A percentile compares a stretch with the other conserved stretches of the same genome.
These are phyloP conservation scores for Dione juno DNA, from an alignment of 2,888 invertebrate species.

Conservation along the genomic window DNA sequence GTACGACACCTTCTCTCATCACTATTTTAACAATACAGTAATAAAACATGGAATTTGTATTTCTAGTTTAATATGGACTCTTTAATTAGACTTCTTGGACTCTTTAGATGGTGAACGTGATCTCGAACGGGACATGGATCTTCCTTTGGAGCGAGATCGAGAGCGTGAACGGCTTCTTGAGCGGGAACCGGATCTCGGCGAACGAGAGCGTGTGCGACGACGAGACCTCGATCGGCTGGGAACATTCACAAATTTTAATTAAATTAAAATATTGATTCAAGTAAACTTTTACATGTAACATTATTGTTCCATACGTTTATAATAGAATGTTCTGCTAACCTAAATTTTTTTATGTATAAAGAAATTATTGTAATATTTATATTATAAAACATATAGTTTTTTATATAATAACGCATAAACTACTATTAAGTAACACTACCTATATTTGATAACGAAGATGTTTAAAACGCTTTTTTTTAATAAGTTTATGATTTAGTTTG, in stretches of 20 bases:
- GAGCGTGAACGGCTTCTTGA: conserved; percentile 76
- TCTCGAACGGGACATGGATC: conserved; percentile 78
- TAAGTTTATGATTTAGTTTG: not conserved
- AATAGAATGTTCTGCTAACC: not conserved
- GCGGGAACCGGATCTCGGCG: conserved; percentile 79
- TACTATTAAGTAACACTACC: not conserved
- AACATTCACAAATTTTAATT: conserved; percentile 53
- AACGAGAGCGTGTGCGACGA: conserved; percentile 85
- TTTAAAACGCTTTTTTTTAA: not conserved
- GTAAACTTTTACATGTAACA: not conserved
- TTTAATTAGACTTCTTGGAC: conserved; percentile 77
- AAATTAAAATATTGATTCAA: not conserved
- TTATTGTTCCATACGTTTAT: not conserved
- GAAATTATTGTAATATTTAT: too few species aligned
- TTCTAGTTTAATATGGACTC: conserved; percentile 27
- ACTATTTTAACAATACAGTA: conserved; percentile 28
- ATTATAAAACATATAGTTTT: too few species aligned
- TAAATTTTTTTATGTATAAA: too few species aligned
- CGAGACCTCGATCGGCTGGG: conserved; percentile 85
- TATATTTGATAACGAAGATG: not conserved
- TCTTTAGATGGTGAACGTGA: conserved; percentile 80
- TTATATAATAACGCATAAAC: not conserved
- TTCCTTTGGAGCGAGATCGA: conserved; percentile 80
- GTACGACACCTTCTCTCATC: conserved; percentile 23
- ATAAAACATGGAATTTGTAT: conserved; percentile 38